Evolutionary conservation across 2,113 vertebrate species (phyloP).

Genomic region (Ciconia boyciana): DNA sequence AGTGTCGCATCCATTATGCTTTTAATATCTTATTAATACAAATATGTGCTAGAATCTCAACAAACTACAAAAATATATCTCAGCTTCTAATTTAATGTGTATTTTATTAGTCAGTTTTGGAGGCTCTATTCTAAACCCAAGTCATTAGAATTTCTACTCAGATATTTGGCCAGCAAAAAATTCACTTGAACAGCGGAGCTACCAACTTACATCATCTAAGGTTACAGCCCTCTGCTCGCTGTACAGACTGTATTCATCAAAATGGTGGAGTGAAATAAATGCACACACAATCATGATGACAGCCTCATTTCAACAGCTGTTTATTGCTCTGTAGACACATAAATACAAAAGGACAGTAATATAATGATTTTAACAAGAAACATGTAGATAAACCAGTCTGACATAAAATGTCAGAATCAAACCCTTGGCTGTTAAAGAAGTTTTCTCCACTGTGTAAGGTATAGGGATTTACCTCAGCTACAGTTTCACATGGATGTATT

Average conservation of each 20-base stretch:
- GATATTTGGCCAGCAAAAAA: not conserved
- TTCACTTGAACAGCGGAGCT: not conserved
- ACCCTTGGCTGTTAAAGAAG: not conserved
- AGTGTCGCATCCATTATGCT: not conserved
- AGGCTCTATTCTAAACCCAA: not conserved
- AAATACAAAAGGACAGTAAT: not conserved
- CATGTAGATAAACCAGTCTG: not conserved
- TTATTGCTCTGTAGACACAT: not conserved
- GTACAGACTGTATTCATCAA: not conserved
- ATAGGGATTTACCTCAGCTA: not conserved
- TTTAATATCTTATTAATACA: slow-evolving; percentile 16
- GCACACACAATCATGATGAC: not conserved
- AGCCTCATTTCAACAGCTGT: not conserved
- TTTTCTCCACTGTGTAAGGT: not conserved
- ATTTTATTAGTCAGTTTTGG: not conserved
- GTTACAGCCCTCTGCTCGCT: not conserved
- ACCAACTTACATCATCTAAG: not conserved
- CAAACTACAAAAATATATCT: not conserved
- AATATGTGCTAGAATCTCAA: not conserved
- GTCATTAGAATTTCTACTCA: not conserved
- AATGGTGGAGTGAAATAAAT: not conserved
- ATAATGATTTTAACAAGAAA: not conserved
- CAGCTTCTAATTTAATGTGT: not conserved
- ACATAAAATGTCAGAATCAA: not conserved
- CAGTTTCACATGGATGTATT: not conserved